phyloP scores from a whole-genome alignment of 2,888 invertebrate species.

The Cantharis rustica region DNA sequence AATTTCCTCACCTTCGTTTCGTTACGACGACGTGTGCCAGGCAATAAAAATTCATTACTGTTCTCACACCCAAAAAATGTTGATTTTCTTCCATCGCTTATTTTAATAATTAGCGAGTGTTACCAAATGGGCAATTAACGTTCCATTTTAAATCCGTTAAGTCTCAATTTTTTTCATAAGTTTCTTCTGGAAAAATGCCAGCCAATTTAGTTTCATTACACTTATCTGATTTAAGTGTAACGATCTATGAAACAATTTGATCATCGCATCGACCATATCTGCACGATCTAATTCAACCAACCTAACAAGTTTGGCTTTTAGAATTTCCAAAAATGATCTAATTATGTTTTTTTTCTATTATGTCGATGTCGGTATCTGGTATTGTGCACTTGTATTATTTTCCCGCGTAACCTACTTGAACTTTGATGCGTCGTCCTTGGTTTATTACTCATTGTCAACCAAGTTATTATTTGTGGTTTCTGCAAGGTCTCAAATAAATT shows the following conservation, averaged over 20 bases:
- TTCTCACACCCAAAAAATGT: not conserved
- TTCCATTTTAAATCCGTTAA: not conserved
- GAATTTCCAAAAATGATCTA: not conserved
- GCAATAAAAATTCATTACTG: not conserved
- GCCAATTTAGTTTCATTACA: not conserved
- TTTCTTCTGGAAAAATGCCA: not conserved
- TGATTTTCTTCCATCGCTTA: not conserved
- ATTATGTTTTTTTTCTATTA: not conserved
- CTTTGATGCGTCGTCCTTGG: not conserved
- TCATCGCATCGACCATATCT: not conserved
- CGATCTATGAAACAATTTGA: not conserved
- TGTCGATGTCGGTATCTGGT: not conserved
- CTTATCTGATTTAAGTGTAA: not conserved
- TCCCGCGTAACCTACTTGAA: not conserved
- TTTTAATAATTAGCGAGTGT: not conserved
- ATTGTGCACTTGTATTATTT: not conserved
- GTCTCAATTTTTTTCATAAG: not conserved
- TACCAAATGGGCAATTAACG: not conserved
- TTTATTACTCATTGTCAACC: not conserved
- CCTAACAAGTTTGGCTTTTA: not conserved
- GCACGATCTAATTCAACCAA: not conserved
- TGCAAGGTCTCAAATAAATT: not conserved
- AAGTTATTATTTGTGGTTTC: not conserved
- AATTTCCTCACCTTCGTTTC: not conserved
- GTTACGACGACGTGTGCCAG: not conserved